Percentiles rank a stretch among this genome's conserved stretches.
These are phyloP conservation scores for Coilia nasus DNA, from an alignment of 2,797 vertebrate genomes.

Conservation along the genomic window DNA sequence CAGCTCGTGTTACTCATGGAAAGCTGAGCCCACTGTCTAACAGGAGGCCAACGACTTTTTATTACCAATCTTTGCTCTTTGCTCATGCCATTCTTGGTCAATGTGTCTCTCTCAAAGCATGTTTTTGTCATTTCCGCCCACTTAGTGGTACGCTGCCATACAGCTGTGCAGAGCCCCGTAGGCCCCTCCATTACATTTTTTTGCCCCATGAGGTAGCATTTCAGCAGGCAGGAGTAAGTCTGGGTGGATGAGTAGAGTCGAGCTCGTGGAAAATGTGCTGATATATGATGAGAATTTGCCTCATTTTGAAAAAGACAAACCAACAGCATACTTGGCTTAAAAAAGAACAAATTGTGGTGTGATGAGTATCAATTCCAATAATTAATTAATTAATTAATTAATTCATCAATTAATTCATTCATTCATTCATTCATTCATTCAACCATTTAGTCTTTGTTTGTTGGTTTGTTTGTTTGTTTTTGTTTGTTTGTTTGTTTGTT, in stretches of 20 bases:
- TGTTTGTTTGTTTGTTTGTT: not conserved
- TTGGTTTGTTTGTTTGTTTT: not conserved
- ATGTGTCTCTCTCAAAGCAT: not conserved
- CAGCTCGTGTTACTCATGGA: not conserved
- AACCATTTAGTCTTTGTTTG: not conserved
- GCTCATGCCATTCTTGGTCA: not conserved
- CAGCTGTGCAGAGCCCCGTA: not conserved
- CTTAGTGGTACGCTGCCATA: not conserved
- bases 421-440: not conserved
- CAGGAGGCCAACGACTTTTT: not conserved
- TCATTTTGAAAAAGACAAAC: not conserved
- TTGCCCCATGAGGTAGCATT: not conserved
- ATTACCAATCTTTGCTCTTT: not conserved
- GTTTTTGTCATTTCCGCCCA: slow-evolving; percentile 14
- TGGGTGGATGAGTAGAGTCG: not conserved
- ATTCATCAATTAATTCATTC: not conserved
- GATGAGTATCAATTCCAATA: too few species aligned
- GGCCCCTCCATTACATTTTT: not conserved
- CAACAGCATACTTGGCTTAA: not conserved
- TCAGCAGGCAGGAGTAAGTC: not conserved
- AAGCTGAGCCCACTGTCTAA: not conserved
- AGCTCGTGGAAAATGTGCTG: not conserved
- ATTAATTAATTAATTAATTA: not conserved
- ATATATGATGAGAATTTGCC: not conserved
- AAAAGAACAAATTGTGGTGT: too few species aligned